Base-by-base conservation (phyloP, 2,888 invertebrate genomes). In the Drosophila buzzatii region DNA sequence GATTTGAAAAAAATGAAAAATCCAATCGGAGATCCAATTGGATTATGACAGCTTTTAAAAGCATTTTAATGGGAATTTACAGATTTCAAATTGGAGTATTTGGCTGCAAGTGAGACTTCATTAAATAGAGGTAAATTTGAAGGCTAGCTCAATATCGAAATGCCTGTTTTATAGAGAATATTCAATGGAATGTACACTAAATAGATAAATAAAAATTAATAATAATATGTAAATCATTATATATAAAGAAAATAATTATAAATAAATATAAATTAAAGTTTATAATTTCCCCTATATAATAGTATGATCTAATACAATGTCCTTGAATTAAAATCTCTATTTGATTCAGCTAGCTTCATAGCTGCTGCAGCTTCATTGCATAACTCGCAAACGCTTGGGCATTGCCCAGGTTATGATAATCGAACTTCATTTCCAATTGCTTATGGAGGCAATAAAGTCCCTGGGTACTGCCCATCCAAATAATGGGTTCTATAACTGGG, bases 401-500 rank as follows among this genome's bases (percentile, higher is more conserved):
- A 53, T 37, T 37, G 16, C 52, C 37, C 52, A 51, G 33, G 1
- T 3, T 33, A 18, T 31, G 18, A 51, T 10, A 12, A 33, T 18
- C 14, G 2, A 18, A 7, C 51, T 51, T 51, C 18, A 49, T 10
- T 49, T 49, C 23, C 27, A n/a, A 5, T 47, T 4, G 27, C 23
- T 23, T 23, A 3, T 16, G 9, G 20, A 14, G 27, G 5, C n/a
- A n/a, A 31, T 51, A 33, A 33, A 51, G 35, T 18, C 51, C 51
- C 55, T 31, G 55, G 55, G 55, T 56, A 56, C 41, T 66, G 52
- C 76, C 70, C 74, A 53, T 65, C 14, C 39, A 49, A 59, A 53
- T 64, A 60, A 27, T 72, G 60, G 42, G 37, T 37, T 63, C 66
- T 62, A 67, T 68, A 77, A 55, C 64, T 76, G 76, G 73, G 76